Base-by-base conservation (phyloP, 2,888 invertebrate genomes). In the Phytoseiulus persimilis region DNA sequence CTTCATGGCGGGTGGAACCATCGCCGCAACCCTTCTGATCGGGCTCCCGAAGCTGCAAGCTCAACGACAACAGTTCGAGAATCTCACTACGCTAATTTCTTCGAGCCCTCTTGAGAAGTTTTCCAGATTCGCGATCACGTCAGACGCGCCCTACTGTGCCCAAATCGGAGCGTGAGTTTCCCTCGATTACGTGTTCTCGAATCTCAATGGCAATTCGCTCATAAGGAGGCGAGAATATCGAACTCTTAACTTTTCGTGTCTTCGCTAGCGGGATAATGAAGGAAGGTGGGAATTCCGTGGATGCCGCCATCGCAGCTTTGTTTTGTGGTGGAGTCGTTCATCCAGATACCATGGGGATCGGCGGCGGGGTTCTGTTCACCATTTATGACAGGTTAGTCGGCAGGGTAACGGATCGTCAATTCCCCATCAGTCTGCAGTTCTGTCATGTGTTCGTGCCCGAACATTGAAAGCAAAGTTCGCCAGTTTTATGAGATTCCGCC, bases 291-390 rank as follows among this genome's bases (percentile, higher is more conserved):
- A 92, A 93, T 90, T 96, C 96, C 0, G 95, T 96, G 3, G 98
- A 98, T 92, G 96, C 97, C 0, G 95, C 96, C 0, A 95, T 98
- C 91, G 96, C 97, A 0, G 95, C 96, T 0, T 92, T 97, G 83
- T 94, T 97, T 91, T 97, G 97, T 93, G 96, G 97, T 92, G 97
- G 97, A 0, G 94, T 96, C 3, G 94, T 95, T 2, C 95, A 96
- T 92, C 95, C 96, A 5, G 96, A 97, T 93, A 95, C 96, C 91
- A 96, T 95, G 95, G 97, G 97, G 0, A 93, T 97, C 3, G 97
- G 97, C 11, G 97, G 98, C 84, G 97, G 97, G 28, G 97, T 97
- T 93, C 93, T 97, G 65, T 95, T 96, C 93, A 96, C 96, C 0
- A 94, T 96, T 90, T 97, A 96, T 93, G 95, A 95, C 90, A 91